Base-by-base conservation (phyloP, 2,797 vertebrate genomes). In the Eurystomus glaucurus region DNA sequence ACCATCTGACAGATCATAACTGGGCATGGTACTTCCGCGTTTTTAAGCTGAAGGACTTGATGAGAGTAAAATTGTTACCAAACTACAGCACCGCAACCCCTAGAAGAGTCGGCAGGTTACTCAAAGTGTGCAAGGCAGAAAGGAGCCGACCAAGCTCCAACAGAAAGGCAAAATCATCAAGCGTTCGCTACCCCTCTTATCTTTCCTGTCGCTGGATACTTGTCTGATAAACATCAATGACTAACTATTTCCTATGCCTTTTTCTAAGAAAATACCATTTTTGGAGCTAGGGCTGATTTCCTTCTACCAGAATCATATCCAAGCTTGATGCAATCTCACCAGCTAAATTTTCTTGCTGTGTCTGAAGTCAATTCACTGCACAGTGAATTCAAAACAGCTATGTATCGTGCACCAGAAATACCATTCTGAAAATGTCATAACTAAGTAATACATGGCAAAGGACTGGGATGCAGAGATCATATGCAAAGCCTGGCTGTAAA, bases 381-480 rank as follows among this genome's bases (percentile, higher is more conserved):
- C 31, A 93, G 28, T 16, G 90, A 95, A 95, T 92, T 92, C 90
- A 95, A 95, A 96, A 89, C 90, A 96, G 93, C 55, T 68, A 93
- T 35, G 83, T 96, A 92, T 58, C 0, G 51, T n/a, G 8, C 60
- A 89, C 78, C 74, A 89, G 74, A 92, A 94, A 97, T 95, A 93
- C 94, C 93, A 93, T 94, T 96, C 86, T 83, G 95, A 91, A 92
- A 97, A 97, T 71, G 92, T 96, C 90, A 92, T 95, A 94, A 84
- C 83, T 93, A 93, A 96, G 89, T 86, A 96, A 94, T 77, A 87
- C 66, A 92, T 68, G 41, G 81, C 77, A 96, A 94, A 91, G 46
- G 35, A 60, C 86, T 94, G 75, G 61, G 94, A 91, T 83, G 66
- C 74, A 87, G 77, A 82, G 68, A 93, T 85, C 33, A 1, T 52